Conservation (phyloP, 2,888 invertebrate species). For the Lepidocyrtoides sp. region DNA sequence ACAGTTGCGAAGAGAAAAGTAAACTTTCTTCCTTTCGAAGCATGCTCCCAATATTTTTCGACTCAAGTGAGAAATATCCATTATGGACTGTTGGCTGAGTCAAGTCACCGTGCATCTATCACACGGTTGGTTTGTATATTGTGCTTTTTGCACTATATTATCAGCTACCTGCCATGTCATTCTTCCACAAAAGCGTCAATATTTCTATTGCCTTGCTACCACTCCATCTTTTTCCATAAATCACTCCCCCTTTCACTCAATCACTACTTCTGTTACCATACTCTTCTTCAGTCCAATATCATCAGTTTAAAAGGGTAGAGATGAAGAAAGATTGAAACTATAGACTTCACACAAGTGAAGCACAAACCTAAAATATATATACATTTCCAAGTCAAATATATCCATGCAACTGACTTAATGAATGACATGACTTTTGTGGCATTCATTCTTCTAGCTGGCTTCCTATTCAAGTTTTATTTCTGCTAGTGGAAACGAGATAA, state of each 20-base stretch:
- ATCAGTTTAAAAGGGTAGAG: neutral
- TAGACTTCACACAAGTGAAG: neutral
- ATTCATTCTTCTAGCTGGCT: neutral
- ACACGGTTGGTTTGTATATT: constrained; percentile 1
- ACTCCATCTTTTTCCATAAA: constrained; percentile 54
- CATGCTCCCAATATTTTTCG: constrained; percentile 32
- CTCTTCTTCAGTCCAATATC: constrained; percentile 11
- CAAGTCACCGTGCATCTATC: neutral
- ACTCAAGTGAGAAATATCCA: constrained; percentile 32
- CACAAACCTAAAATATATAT: neutral
- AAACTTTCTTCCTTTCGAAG: constrained; percentile 44
- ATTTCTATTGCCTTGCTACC: constrained; percentile 33
- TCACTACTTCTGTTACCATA: neutral
- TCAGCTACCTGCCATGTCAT: constrained; percentile 58
- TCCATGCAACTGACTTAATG: constrained; percentile 58
- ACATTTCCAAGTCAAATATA: constrained; percentile 62
- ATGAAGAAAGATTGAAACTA: neutral
- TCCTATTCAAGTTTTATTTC: constrained; percentile 2
- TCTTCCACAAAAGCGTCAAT: constrained; percentile 54
- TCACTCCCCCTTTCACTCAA: constrained; percentile 14
- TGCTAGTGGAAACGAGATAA: neutral
- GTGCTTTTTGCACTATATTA: constrained; percentile 46
- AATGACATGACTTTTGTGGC: constrained; percentile 59
- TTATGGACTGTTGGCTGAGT: constrained; percentile 4
- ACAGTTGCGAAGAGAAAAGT: constrained; percentile 64